Evolutionary conservation across 2,888 invertebrate genomes (phyloP).

Genomic region (Diplazon laetatorius): DNA sequence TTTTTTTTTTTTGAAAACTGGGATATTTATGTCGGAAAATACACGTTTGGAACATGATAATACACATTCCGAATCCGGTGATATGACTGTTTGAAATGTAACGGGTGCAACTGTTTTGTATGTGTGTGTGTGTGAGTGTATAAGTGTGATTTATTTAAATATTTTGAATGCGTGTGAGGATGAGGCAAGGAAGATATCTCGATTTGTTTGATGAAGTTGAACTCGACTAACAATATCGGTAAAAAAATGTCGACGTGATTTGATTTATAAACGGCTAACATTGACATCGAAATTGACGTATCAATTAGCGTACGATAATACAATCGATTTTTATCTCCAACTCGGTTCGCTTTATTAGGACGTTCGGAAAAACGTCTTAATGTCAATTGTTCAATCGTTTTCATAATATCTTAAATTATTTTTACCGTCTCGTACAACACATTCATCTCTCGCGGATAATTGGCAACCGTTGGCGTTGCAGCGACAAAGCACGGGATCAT

Average conservation of each 20-base stretch:
- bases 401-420: too few relatives aligned
- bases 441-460: background rate
- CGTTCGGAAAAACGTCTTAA: too few relatives aligned
- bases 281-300: conserved; percentile 78
- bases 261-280: conserved; percentile 74
- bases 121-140: conserved; percentile 18
- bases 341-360: conserved; percentile 32
- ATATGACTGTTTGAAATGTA: conserved; percentile 60
- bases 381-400: too few relatives aligned
- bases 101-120: conserved; percentile 32
- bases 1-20: conserved; percentile 25
- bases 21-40: conserved; percentile 44
- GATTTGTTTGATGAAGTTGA: conserved; percentile 38
- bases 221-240: conserved; percentile 70
- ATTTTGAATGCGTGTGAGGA: conserved; percentile 11
- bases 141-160: background rate
- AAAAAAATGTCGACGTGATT: conserved; percentile 75
- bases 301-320: conserved; percentile 68
- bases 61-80: conserved; percentile 54
- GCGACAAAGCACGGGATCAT: conserved; percentile 33
- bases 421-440: background rate
- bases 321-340: conserved; percentile 35
- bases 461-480: conserved; percentile 21
- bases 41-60: conserved; percentile 28
- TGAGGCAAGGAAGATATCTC: conserved; percentile 56